Percentiles rank a stretch among this genome's conserved stretches.
phyloP scores from a whole-genome alignment of 53 echinoderm and acorn worm species.

The Echinometra lucunter region DNA sequence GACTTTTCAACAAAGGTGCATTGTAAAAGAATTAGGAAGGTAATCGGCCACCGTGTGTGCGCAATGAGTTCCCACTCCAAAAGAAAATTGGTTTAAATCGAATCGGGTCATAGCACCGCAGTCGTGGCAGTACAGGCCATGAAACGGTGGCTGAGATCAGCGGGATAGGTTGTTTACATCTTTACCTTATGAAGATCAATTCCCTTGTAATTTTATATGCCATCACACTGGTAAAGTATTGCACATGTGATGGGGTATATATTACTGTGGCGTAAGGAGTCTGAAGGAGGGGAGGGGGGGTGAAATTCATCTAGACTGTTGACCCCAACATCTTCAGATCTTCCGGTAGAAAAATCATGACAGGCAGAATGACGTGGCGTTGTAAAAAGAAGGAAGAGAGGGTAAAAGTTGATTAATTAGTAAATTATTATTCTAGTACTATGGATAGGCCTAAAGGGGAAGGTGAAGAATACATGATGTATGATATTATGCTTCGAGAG shows the following conservation, averaged over 20 bases:
- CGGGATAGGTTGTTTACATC: background rate
- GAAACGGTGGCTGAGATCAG: slow-evolving; percentile 20
- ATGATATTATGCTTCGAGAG: background rate
- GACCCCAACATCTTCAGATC: too few relatives aligned
- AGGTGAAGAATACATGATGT: background rate
- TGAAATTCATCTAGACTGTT: background rate
- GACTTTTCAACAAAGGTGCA: slow-evolving; percentile 6
- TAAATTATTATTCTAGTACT: too few relatives aligned
- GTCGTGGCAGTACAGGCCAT: background rate
- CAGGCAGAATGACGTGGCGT: too few relatives aligned
- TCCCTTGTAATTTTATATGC: background rate
- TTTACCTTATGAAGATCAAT: slow-evolving; percentile 23
- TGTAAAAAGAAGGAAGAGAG: too few relatives aligned
- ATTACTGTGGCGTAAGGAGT: background rate
- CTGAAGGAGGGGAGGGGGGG: background rate
- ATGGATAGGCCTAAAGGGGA: too few relatives aligned
- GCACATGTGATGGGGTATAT: background rate
- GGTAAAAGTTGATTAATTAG: too few relatives aligned
- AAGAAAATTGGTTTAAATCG: background rate
- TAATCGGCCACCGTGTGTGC: slow-evolving; percentile 19
- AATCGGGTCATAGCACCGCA: background rate
- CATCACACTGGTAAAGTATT: background rate
- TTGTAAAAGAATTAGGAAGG: slow-evolving; percentile 5
- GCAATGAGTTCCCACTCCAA: background rate
- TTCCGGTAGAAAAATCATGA: too few relatives aligned